Conservation (phyloP, 2,888 invertebrate genomes). For the Sclerodermus sp. region DNA sequence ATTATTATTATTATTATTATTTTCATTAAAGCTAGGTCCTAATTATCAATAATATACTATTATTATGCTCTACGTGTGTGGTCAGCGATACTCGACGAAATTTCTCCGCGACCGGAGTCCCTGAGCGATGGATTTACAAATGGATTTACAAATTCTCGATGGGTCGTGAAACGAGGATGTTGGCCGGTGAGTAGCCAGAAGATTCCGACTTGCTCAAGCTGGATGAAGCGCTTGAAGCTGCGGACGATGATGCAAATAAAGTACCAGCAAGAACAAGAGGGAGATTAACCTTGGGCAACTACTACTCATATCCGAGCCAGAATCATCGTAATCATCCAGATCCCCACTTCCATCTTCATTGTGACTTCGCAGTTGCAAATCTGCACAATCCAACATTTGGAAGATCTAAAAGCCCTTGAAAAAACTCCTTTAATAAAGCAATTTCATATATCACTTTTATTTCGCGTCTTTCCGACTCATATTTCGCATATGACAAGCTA, state of each 20-base stretch:
- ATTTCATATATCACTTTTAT: background rate
- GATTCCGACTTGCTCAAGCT: background rate
- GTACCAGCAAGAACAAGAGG: constrained; percentile 30
- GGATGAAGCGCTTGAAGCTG: constrained; percentile 34
- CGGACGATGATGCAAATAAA: constrained; percentile 44
- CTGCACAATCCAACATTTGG: constrained; percentile 27
- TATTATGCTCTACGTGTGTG: constrained; percentile 24
- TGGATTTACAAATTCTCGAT: constrained; percentile 31
- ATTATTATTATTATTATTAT: too few relatives aligned
- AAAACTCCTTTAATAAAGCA: background rate
- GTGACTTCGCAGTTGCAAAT: constrained; percentile 46
- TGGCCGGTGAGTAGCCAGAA: background rate
- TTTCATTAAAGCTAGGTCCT: too few relatives aligned
- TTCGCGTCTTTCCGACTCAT: constrained; percentile 5
- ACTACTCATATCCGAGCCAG: constrained; percentile 31
- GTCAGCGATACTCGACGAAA: constrained; percentile 27
- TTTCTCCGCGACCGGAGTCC: constrained; percentile 28
- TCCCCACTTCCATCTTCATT: constrained; percentile 41
- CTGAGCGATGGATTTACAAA: constrained; percentile 34
- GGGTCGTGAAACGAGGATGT: constrained; percentile 18
- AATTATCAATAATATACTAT: constrained; percentile 17
- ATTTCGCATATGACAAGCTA: background rate
- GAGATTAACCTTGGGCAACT: constrained; percentile 29
- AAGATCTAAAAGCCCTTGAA: background rate
- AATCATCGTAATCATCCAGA: constrained; percentile 47